A percentile compares a stretch with the other conserved stretches of the same genome.
Evolutionary conservation across 2,888 invertebrate genomes (phyloP).

Genomic region (Sipha maydis): DNA sequence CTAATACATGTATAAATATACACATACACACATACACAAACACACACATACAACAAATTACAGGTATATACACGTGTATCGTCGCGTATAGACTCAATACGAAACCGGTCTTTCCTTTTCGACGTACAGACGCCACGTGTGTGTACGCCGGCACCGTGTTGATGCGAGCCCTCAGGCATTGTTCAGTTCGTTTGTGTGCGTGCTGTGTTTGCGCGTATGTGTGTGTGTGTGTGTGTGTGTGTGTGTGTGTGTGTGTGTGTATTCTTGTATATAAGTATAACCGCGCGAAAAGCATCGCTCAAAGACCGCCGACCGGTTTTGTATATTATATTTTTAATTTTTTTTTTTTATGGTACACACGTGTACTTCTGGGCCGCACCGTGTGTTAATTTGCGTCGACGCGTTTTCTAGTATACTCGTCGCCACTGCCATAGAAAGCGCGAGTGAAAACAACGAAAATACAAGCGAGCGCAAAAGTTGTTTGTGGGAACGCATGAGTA

Average conservation of each 20-base stretch:
- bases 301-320: slow-evolving; percentile 47
- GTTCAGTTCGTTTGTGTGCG: not conserved
- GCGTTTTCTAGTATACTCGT: not conserved
- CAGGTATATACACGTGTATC: slow-evolving; percentile 8
- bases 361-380: not conserved
- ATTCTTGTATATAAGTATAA: not conserved
- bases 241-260: not conserved
- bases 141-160: not conserved
- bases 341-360: not conserved
- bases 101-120: slow-evolving; percentile 43
- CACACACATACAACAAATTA: too few relatives aligned
- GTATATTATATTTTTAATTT: not conserved
- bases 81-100: slow-evolving; percentile 11
- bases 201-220: not conserved
- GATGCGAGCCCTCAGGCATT: slow-evolving; percentile 2
- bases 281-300: slow-evolving; percentile 7
- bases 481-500: not conserved
- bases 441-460: slow-evolving; percentile 54
- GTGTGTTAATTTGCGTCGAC: not conserved
- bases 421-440: slow-evolving; percentile 42
- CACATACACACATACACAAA: not conserved
- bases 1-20: not conserved
- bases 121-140: not conserved
- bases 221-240: not conserved
- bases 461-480: slow-evolving; percentile 41